Evolutionary conservation across 2,797 vertebrate species (phyloP).

Genomic region (Arctocebus calabarensis): DNA sequence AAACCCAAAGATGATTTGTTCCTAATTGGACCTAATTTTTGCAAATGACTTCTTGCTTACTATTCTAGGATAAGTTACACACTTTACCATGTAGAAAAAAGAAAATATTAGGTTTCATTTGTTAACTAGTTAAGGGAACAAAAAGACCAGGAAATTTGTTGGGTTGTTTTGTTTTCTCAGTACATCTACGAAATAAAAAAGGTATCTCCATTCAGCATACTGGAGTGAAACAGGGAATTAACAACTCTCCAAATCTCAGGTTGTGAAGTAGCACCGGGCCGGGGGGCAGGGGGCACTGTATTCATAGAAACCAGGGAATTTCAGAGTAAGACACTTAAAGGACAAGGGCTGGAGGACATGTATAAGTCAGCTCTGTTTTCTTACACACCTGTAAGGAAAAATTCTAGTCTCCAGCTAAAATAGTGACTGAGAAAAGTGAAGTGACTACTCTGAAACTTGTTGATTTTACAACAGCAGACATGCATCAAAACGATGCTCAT

Average conservation of each 20-base stretch:
- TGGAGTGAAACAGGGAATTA: not conserved
- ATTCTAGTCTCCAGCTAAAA: not conserved
- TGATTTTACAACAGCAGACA: not conserved
- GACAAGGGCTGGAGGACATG: rapidly evolving
- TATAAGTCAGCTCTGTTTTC: not conserved
- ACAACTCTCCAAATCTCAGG: not conserved
- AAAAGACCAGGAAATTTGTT: not conserved
- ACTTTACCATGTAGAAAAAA: not conserved
- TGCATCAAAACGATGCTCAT: rapidly evolving
- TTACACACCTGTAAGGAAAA: not conserved
- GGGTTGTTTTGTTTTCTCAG: not conserved
- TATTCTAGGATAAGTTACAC: not conserved
- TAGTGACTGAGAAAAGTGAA: not conserved
- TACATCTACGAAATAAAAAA: not conserved
- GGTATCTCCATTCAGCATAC: not conserved
- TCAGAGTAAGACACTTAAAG: not conserved
- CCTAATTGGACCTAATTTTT: constrained; percentile 51
- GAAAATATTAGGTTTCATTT: not conserved
- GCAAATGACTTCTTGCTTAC: not conserved
- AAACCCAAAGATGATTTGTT: not conserved
- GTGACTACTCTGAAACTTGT: not conserved
- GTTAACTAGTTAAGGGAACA: not conserved
- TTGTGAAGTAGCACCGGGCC: not conserved
- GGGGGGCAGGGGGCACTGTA: rapidly evolving
- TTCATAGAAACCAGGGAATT: rapidly evolving